Conservation (phyloP, 2,113 vertebrate genomes). For the Petaurus breviceps region DNA sequence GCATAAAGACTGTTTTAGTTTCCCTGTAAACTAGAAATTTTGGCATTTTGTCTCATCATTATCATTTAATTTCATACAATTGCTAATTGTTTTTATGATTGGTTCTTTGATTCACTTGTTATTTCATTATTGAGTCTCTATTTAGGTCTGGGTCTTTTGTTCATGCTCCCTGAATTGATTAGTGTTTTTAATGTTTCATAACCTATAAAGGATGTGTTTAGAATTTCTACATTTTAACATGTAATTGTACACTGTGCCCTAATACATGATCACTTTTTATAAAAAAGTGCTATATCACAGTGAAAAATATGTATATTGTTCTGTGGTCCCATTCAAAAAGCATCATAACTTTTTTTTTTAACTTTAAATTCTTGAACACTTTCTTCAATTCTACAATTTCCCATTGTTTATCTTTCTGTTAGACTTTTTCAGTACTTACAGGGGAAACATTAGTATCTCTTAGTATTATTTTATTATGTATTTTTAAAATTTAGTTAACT, state of each 20-base stretch:
- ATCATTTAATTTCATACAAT: background rate
- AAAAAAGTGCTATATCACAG: background rate
- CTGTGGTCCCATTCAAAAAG: background rate
- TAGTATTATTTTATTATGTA: background rate
- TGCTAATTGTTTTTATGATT: background rate
- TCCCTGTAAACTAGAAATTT: background rate
- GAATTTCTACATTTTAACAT: background rate
- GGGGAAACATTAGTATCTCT: background rate
- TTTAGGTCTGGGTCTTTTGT: background rate
- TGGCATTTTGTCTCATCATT: background rate
- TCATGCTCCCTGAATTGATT: background rate
- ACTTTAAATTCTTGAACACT: background rate
- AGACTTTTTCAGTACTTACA: background rate
- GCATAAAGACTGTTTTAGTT: too few relatives aligned
- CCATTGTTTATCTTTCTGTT: background rate
- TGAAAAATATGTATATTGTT: background rate
- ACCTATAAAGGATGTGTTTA: background rate
- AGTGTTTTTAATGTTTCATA: background rate
- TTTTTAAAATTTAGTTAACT: background rate
- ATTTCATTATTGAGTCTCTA: background rate
- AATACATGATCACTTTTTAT: background rate
- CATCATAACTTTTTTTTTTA: background rate
- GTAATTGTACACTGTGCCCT: background rate
- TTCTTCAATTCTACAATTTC: background rate
- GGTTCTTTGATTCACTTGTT: background rate